Conservation (phyloP, 2,888 invertebrate genomes). For the Epistrophella euchroma region DNA sequence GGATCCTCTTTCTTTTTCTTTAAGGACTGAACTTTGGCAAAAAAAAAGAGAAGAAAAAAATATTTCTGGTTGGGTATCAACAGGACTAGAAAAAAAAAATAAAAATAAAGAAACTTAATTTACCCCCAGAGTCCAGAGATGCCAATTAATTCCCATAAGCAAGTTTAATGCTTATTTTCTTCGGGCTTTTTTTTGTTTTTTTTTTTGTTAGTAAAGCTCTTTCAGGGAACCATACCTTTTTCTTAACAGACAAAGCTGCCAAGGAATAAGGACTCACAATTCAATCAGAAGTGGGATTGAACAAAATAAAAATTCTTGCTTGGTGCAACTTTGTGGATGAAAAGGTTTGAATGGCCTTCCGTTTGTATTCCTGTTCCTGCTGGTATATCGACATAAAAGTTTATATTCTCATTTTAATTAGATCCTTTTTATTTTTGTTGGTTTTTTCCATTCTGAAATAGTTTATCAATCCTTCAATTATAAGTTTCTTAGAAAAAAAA, state of each 20-base stretch:
- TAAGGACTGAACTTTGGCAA: too few species aligned
- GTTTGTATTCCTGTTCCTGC: conserved; percentile 1
- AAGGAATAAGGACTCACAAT: conserved; percentile 47
- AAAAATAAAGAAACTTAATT: conserved; percentile 37
- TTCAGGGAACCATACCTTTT: not conserved
- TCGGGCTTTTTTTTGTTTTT: too few species aligned
- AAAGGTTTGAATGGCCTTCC: conserved; percentile 32
- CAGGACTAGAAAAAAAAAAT: not conserved
- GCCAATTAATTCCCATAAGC: conserved; percentile 65
- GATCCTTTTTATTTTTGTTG: conserved; percentile 4
- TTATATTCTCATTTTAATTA: conserved; percentile 43
- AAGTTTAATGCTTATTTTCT: conserved; percentile 42
- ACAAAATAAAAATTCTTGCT: not conserved
- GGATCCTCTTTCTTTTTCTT: too few species aligned
- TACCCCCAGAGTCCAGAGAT: conserved; percentile 42
- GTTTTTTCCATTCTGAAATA: conserved; percentile 14
- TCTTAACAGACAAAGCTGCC: conserved; percentile 5
- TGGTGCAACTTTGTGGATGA: not conserved
- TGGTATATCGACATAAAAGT: not conserved
- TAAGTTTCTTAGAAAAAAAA: conserved; percentile 8
- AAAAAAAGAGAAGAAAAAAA: conserved; percentile 11
- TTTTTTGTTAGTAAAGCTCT: not conserved
- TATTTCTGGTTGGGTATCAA: not conserved
- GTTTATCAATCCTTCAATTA: conserved; percentile 53
- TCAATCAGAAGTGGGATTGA: conserved; percentile 53